Evolutionary conservation across 2,888 invertebrate genomes (phyloP).

Genomic region (Agriopis leucophaearia): DNA sequence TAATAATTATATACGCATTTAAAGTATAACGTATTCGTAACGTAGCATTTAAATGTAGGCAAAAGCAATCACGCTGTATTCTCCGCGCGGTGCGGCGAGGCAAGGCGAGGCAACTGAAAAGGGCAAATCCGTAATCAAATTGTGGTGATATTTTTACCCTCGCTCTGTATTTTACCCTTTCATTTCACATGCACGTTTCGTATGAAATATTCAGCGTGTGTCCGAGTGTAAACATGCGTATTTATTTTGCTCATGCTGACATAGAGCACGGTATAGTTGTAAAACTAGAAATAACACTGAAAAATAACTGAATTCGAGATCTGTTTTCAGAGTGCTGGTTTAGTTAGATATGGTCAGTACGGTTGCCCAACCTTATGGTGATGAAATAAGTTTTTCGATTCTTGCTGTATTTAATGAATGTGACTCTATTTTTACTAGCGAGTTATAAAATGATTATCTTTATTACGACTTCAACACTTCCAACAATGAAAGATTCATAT

Average conservation of each 20-base stretch:
- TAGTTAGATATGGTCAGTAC: neutral
- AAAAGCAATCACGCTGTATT: constrained; percentile 6
- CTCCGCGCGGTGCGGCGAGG: neutral
- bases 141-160: constrained; percentile 31
- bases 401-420: neutral
- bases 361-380: neutral
- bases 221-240: constrained; percentile 18
- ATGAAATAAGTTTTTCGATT: neutral
- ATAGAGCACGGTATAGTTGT: constrained; percentile 15
- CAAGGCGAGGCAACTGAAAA: constrained; percentile 16
- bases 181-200: constrained; percentile 36
- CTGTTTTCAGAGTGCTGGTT: neutral
- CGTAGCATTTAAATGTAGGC: neutral
- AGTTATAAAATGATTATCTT: too few species aligned
- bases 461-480: too few species aligned
- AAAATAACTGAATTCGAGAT: constrained; percentile 13
- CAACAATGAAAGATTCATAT: too few species aligned
- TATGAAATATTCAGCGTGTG: constrained; percentile 38
- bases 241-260: constrained; percentile 7
- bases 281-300: constrained; percentile 31
- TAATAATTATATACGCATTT: neutral
- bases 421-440: too few species aligned
- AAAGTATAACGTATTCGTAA: too few species aligned
- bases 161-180: constrained; percentile 28
- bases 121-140: constrained; percentile 34